Percentiles rank a stretch among this genome's conserved stretches.
These are phyloP conservation scores for Chrysocyon brachyurus DNA, from an alignment of 2,797 vertebrate species.

Conservation along the genomic window DNA sequence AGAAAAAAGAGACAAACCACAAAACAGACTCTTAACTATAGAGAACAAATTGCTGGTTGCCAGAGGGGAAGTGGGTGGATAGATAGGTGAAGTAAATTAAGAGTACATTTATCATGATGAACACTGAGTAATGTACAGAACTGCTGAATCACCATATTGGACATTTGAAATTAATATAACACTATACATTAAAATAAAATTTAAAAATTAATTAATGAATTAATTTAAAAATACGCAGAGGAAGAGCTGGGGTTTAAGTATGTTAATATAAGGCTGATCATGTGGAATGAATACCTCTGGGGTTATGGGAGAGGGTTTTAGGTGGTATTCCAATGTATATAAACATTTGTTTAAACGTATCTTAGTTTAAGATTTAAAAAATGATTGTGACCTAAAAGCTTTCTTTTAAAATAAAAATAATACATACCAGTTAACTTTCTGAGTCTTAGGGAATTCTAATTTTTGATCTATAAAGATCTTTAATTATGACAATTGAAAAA, in stretches of 20 bases:
- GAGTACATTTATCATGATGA: neutral
- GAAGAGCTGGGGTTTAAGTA: neutral
- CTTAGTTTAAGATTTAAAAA: neutral
- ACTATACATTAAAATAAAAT: neutral
- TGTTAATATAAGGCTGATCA: neutral
- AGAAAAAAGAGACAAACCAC: neutral
- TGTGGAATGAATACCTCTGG: neutral
- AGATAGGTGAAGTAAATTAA: neutral
- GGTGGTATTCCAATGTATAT: neutral
- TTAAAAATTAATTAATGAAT: neutral
- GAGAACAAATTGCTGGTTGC: neutral
- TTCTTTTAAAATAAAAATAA: constrained; percentile 18
- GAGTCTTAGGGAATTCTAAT: neutral
- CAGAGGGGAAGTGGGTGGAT: neutral
- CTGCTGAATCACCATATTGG: neutral
- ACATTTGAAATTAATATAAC: neutral
- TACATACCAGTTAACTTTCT: neutral
- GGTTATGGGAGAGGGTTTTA: neutral
- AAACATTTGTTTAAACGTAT: neutral
- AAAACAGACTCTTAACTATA: neutral
- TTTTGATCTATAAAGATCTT: constrained; percentile 3
- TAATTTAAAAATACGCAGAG: neutral
- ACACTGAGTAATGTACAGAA: neutral
- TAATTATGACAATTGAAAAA: neutral
- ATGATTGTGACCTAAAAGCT: neutral